These are phyloP conservation scores for Ceratothoa steindachneri DNA, from an alignment of 2,888 invertebrate genomes.

Conservation along the genomic window DNA sequence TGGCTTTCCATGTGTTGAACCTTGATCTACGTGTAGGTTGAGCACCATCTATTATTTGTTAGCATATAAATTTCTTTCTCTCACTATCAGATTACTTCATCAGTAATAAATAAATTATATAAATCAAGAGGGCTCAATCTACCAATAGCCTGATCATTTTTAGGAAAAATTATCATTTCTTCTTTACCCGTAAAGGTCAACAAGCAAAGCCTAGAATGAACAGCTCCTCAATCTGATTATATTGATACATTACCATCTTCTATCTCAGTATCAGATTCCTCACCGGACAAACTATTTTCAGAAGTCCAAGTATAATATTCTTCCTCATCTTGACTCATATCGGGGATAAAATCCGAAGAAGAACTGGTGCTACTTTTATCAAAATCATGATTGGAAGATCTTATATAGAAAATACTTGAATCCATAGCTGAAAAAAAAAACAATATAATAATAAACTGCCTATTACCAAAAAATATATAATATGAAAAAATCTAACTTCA, in stretches of 20 bases:
- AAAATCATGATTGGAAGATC: not conserved
- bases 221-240: not conserved
- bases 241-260: not conserved
- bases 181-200: conserved; percentile 22
- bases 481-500: no score
- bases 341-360: not conserved
- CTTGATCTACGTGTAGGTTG: conserved; percentile 18
- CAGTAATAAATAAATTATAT: conserved; percentile 17
- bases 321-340: not conserved
- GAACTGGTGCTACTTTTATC: not conserved
- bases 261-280: not conserved
- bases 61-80: conserved; percentile 23
- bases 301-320: not conserved
- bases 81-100: conserved; percentile 17
- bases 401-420: no score
- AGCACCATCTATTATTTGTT: conserved; percentile 11
- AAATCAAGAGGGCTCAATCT: conserved; percentile 17
- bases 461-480: no score
- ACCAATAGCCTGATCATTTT: not conserved
- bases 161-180: conserved; percentile 9
- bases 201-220: not conserved
- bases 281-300: not conserved
- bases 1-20: conserved; percentile 21
- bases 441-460: no score
- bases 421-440: no score